Percentiles rank a stretch among this genome's conserved stretches.
These are phyloP conservation scores for Brachionichthys hirsutus DNA, from an alignment of 2,113 vertebrate genomes.

Conservation along the genomic window DNA sequence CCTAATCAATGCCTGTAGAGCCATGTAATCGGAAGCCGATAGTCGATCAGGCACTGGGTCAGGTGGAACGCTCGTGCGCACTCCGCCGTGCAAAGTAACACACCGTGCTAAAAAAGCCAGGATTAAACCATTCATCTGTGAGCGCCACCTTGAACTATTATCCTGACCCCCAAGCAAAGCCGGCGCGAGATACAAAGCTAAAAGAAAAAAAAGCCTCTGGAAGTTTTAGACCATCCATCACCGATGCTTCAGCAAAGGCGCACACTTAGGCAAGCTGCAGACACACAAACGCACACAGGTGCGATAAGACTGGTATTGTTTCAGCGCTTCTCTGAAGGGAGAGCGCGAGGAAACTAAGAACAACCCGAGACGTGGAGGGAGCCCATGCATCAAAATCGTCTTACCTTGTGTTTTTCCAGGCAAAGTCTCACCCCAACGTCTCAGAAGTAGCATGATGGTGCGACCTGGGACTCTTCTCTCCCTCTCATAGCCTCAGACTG, in stretches of 20 bases:
- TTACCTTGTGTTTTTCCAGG: conserved; percentile 78
- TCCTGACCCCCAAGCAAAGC: conserved; percentile 52
- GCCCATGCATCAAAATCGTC: conserved; percentile 32
- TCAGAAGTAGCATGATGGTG: conserved; percentile 83
- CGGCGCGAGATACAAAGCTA: conserved; percentile 28
- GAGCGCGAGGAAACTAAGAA: neutral
- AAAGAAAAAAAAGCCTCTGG: conserved; percentile 15
- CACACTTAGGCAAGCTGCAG: conserved; percentile 14
- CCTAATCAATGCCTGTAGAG: conserved; percentile 64
- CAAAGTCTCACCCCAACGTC: conserved; percentile 76
- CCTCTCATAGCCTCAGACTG: conserved; percentile 82
- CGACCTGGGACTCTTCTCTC: conserved; percentile 74
- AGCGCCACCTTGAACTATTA: conserved; percentile 62
- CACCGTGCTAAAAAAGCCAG: conserved; percentile 43
- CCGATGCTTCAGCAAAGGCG: conserved; percentile 26
- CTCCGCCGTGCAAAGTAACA: conserved; percentile 57
- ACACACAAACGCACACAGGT: conserved; percentile 25
- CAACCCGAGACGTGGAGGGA: neutral
- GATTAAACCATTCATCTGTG: conserved; percentile 51
- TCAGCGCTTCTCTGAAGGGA: conserved; percentile 12
- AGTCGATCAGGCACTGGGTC: conserved; percentile 48
- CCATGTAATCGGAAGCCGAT: conserved; percentile 58
- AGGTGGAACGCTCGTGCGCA: conserved; percentile 18
- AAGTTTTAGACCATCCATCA: conserved; percentile 61
- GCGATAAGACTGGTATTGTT: conserved; percentile 32